Evolutionary conservation across 2,888 invertebrate genomes (phyloP), one percentile per base, ranked within the genome.

Genomic region (Phengaris alcon): DNA sequence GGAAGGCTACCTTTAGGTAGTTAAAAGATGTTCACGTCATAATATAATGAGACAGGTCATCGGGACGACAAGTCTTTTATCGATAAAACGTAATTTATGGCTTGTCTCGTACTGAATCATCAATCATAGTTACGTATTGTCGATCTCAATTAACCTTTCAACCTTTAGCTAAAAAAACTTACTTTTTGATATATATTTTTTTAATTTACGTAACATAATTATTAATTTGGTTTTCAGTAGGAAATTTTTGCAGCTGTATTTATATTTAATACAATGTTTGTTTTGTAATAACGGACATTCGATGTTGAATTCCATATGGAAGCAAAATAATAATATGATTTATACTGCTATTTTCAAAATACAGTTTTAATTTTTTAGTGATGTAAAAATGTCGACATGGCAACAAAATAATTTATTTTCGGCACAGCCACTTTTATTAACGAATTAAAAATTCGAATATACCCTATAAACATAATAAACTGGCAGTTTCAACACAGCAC

Each of bases 401-500:
- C 15, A 15, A 57, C 15, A 35, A 35, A 35, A 35, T 22, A 22
- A 22, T 22, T 22, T 22, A 22, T 22, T 35, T 35, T 35, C 35
- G 1, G 35, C 35, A 35, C 35, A 35, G 35, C 35, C 1, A 35
- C 35, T 35, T 35, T 35, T 57, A 57, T 57, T 9, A 15, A 15
- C 57, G 15, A 57, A 57, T 57, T 9, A 15, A 15, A 4, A 57
- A 57, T 57, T 15, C 57, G 15, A 9, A n/a, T 55, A 2, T 55
- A 57, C 15, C 9, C 15, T 15, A 9, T n/a, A 64, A 6, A 35
- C 12, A 69, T 69, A 69, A 51, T 69, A 70, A 59, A 69, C 3
- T 35, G 35, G 3, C 3, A 64, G 64, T 64, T 64, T 75, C 57
- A 74, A 76, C 72, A 74, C 72, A 74, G 52, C 74, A 48, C 15